phyloP scores from a whole-genome alignment of 2,113 vertebrate species.

The Dipodomys spectabilis region DNA sequence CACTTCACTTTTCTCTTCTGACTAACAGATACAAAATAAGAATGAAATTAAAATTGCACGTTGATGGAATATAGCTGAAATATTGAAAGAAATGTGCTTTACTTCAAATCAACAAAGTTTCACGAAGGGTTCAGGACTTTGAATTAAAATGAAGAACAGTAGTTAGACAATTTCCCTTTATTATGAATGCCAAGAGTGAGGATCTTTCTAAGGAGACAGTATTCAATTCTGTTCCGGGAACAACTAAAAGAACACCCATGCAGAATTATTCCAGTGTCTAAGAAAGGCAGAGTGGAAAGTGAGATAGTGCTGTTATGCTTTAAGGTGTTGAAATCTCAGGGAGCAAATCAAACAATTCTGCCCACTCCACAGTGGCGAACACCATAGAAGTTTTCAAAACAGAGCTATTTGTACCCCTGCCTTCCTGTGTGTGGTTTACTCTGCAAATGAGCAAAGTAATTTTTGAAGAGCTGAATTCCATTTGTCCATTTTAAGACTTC shows the following conservation, averaged over 20 bases:
- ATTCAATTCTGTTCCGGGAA: not conserved
- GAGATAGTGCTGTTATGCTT: not conserved
- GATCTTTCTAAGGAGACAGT: not conserved
- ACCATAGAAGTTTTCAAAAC: not conserved
- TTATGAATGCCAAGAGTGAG: not conserved
- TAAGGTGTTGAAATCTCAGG: not conserved
- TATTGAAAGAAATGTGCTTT: constrained; percentile 44
- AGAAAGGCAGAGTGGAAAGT: not conserved
- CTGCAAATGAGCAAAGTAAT: not conserved
- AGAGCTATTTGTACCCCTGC: not conserved
- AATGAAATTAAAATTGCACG: constrained; percentile 62
- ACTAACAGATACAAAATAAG: constrained; percentile 65
- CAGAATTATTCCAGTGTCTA: too few species aligned
- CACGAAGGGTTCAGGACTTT: constrained; percentile 44
- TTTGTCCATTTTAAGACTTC: not conserved
- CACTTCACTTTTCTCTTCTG: constrained; percentile 39
- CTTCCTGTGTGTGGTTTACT: not conserved
- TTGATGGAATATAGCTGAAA: constrained; percentile 62
- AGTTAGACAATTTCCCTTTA: not conserved
- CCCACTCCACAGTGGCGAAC: not conserved
- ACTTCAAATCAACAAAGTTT: constrained; percentile 60
- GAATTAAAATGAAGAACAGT: constrained; percentile 46
- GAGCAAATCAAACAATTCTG: not conserved
- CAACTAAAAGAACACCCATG: not conserved
- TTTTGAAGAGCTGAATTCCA: not conserved